A percentile compares a stretch with the other conserved stretches of the same genome.
These are phyloP conservation scores for Regulus satrapa DNA, from an alignment of 2,113 vertebrate genomes.

Conservation along the genomic window DNA sequence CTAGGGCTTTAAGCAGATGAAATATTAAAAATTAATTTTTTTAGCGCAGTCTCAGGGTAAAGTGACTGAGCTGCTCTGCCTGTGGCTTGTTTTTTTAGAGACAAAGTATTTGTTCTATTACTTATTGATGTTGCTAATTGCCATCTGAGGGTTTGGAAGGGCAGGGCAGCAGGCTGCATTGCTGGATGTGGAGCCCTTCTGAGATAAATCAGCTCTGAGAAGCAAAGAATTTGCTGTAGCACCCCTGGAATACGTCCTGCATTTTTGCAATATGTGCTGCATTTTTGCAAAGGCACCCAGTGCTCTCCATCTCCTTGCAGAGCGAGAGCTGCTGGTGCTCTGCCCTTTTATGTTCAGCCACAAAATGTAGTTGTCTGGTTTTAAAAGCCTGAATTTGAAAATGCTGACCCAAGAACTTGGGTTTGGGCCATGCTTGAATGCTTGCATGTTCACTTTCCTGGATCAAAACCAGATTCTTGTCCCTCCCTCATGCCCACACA, in stretches of 20 bases:
- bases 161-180: not conserved
- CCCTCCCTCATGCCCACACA: not conserved
- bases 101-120: conserved; percentile 31
- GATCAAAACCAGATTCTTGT: not conserved
- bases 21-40: not conserved
- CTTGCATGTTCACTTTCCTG: not conserved
- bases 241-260: not conserved
- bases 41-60: not conserved
- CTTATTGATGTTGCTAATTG: conserved; percentile 39
- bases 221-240: not conserved
- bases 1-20: not conserved
- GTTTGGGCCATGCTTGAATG: not conserved
- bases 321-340: not conserved
- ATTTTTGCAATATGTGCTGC: not conserved
- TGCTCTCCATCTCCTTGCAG: not conserved
- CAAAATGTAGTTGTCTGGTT: not conserved
- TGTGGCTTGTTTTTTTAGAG: not conserved
- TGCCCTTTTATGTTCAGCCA: not conserved
- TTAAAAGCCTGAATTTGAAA: not conserved
- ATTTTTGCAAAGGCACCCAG: not conserved
- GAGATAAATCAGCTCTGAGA: not conserved
- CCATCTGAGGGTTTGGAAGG: not conserved
- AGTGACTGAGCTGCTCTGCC: not conserved
- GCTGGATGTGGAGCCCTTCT: not conserved
- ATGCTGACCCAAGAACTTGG: not conserved